Evolutionary conservation across 2,113 vertebrate genomes (phyloP).

Genomic region (Arizona elegans): DNA sequence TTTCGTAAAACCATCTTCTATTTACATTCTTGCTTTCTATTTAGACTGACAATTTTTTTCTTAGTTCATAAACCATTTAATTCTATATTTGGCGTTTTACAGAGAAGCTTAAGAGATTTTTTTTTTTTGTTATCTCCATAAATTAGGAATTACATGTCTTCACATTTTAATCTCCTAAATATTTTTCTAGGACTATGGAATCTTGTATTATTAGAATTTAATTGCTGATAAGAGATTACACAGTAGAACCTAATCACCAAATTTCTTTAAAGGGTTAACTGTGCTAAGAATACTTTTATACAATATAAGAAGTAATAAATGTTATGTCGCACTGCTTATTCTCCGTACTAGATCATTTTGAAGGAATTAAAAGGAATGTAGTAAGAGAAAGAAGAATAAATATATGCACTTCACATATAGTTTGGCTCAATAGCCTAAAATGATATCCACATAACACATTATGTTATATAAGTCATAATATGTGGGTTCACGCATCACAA

Average conservation of each 20-base stretch:
- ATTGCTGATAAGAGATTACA: not conserved
- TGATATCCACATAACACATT: not conserved
- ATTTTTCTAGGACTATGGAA: not conserved
- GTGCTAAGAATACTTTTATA: not conserved
- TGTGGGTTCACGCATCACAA: not conserved
- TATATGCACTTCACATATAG: not conserved
- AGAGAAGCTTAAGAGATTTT: not conserved
- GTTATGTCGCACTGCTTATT: not conserved
- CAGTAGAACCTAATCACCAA: not conserved
- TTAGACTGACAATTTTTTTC: conserved; percentile 11
- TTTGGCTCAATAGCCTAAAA: not conserved
- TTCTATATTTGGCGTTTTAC: not conserved
- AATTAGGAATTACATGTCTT: not conserved
- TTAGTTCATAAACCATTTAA: not conserved
- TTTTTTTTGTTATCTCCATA: not conserved
- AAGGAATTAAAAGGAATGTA: not conserved
- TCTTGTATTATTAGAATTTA: not conserved
- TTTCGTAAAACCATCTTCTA: not conserved
- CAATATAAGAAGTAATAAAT: not conserved
- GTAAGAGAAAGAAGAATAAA: not conserved
- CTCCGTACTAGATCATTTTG: not conserved
- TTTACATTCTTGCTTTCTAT: not conserved
- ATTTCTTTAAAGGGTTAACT: not conserved
- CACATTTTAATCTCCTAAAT: not conserved
- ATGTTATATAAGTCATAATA: not conserved